Evolutionary conservation across 2,113 vertebrate genomes (phyloP).

Genomic region (Siniperca knerii): DNA sequence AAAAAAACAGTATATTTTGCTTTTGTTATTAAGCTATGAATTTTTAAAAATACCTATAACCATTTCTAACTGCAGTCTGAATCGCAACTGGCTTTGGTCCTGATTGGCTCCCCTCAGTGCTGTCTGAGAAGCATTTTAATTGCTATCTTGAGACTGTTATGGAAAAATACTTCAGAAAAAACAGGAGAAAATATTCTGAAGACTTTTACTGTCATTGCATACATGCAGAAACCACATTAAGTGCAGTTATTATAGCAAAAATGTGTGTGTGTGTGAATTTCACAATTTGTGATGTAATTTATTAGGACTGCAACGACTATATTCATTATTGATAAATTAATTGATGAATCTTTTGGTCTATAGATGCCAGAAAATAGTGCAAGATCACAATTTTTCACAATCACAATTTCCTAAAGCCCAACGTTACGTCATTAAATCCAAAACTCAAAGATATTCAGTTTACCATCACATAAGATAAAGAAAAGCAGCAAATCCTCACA

Average conservation of each 20-base stretch:
- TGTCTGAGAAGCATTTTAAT: background rate
- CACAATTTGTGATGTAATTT: too few relatives aligned
- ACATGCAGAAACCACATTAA: too few relatives aligned
- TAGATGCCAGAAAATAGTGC: background rate
- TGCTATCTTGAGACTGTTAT: background rate
- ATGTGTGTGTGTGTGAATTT: too few relatives aligned
- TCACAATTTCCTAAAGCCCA: too few relatives aligned
- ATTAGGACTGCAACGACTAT: too few relatives aligned
- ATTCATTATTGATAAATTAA: background rate
- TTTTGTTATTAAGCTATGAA: too few relatives aligned
- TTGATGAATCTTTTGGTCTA: background rate
- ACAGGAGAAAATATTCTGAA: background rate
- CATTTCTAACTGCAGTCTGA: background rate
- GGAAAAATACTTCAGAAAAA: background rate
- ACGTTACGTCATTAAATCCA: too few relatives aligned
- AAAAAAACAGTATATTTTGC: background rate
- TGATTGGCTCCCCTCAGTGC: background rate
- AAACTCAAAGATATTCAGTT: background rate
- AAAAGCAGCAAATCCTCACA: too few relatives aligned
- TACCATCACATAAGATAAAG: background rate
- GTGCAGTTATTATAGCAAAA: too few relatives aligned
- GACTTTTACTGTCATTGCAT: background rate
- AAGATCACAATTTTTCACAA: too few relatives aligned
- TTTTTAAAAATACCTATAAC: too few relatives aligned
- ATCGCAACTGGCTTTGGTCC: background rate